phyloP scores from a whole-genome alignment of 2,113 vertebrate species.

The Meles meles region DNA sequence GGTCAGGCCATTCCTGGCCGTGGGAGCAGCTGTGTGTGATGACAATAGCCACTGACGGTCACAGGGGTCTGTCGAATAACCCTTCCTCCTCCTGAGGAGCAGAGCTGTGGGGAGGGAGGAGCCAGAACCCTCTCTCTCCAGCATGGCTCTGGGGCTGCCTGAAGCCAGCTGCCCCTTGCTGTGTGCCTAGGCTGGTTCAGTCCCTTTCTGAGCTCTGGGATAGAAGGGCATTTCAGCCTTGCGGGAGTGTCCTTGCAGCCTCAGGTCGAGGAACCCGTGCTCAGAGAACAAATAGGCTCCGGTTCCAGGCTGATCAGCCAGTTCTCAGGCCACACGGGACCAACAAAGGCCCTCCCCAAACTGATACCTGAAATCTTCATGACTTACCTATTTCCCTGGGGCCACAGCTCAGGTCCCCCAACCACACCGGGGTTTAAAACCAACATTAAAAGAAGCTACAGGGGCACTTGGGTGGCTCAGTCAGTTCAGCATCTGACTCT shows the following conservation, averaged over 20 bases:
- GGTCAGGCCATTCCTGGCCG: background rate
- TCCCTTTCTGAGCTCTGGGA: background rate
- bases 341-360: background rate
- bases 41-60: background rate
- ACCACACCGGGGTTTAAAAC: background rate
- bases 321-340: background rate
- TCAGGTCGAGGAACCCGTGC: background rate
- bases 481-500: background rate
- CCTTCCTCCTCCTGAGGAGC: background rate
- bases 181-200: background rate
- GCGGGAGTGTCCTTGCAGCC: accelerated
- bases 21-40: background rate
- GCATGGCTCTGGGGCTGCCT: background rate
- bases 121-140: background rate
- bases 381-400: too few species aligned
- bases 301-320: background rate
- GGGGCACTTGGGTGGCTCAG: background rate
- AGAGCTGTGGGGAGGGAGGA: too few species aligned
- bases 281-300: background rate
- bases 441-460: background rate
- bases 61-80: too few species aligned
- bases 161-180: background rate
- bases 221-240: too few species aligned
- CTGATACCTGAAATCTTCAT: accelerated
- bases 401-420: background rate